Percentiles rank a stretch among this genome's conserved stretches.
These are phyloP conservation scores for Spinus olivaceus DNA, from an alignment of 2,797 vertebrate species.

Conservation along the genomic window DNA sequence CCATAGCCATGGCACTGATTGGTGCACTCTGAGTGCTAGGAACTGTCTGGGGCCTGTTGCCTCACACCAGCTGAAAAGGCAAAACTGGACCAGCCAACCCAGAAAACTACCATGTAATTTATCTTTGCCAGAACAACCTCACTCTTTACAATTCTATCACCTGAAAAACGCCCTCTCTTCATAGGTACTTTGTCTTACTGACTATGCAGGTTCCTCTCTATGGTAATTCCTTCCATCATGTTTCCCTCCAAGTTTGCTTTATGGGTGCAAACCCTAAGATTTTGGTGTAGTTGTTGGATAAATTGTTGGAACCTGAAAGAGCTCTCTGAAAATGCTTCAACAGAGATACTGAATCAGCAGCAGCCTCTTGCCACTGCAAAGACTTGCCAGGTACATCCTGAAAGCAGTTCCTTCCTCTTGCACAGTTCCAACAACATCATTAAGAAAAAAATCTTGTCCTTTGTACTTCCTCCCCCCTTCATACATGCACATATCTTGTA, in stretches of 20 bases:
- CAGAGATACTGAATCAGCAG: conserved; percentile 15
- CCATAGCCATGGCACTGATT: fast-evolving
- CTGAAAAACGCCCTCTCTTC: not conserved
- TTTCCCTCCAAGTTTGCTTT: not conserved
- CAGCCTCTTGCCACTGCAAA: conserved; percentile 10
- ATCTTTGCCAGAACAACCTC: not conserved
- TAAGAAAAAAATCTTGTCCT: conserved; percentile 48
- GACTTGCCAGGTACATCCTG: conserved; percentile 43
- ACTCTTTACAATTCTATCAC: not conserved
- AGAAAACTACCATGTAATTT: fast-evolving
- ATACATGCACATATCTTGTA: conserved; percentile 71
- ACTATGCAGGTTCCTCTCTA: not conserved
- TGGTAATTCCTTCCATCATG: not conserved
- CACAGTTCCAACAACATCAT: conserved; percentile 29
- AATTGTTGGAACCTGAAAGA: not conserved
- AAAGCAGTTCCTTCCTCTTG: conserved; percentile 30
- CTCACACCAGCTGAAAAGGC: not conserved
- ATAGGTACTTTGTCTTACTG: not conserved
- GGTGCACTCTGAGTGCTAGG: not conserved
- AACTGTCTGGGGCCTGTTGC: fast-evolving
- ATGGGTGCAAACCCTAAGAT: not conserved
- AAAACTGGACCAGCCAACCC: not conserved
- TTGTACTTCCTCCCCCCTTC: conserved; percentile 40
- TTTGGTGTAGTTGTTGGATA: not conserved
- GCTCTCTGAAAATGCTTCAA: not conserved